Percentiles rank a stretch among this genome's conserved stretches.
These are phyloP conservation scores for Falco novaeseelandiae DNA, from an alignment of 2,797 vertebrate genomes.

Conservation along the genomic window DNA sequence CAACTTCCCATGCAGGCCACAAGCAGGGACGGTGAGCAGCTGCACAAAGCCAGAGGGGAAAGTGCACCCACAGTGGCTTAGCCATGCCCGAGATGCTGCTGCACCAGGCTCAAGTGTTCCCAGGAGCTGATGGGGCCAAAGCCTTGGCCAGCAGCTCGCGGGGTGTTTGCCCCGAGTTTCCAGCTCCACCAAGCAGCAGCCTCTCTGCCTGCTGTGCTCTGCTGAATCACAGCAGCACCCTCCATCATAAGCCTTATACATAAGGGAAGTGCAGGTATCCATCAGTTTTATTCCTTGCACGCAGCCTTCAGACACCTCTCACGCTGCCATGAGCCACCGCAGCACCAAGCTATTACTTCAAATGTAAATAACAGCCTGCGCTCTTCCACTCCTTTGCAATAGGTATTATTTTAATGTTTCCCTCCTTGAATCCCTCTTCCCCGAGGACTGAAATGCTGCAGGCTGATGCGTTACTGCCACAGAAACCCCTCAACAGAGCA, in stretches of 20 bases:
- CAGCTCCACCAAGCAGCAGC: not conserved
- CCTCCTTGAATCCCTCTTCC: not conserved
- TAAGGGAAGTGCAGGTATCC: not conserved
- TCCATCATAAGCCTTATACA: rapidly evolving
- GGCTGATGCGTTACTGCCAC: rapidly evolving
- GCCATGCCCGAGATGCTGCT: not conserved
- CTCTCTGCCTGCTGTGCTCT: not conserved
- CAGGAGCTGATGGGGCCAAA: rapidly evolving
- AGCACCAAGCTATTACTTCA: not conserved
- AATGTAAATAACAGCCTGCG: not conserved
- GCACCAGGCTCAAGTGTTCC: not conserved
- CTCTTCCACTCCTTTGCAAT: not conserved
- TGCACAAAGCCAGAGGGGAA: rapidly evolving
- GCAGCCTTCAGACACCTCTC: not conserved
- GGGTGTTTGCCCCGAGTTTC: not conserved
- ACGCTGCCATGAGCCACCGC: rapidly evolving
- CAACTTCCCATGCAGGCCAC: not conserved
- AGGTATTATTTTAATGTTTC: not conserved
- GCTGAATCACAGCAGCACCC: not conserved
- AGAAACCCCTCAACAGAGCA: not conserved
- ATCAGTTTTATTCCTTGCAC: not conserved
- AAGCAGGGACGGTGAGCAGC: not conserved
- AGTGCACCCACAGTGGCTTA: rapidly evolving
- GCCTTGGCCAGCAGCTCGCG: rapidly evolving
- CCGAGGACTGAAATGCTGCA: rapidly evolving